Base-by-base conservation (phyloP, 2,888 invertebrate species). In the Plusia festucae region DNA sequence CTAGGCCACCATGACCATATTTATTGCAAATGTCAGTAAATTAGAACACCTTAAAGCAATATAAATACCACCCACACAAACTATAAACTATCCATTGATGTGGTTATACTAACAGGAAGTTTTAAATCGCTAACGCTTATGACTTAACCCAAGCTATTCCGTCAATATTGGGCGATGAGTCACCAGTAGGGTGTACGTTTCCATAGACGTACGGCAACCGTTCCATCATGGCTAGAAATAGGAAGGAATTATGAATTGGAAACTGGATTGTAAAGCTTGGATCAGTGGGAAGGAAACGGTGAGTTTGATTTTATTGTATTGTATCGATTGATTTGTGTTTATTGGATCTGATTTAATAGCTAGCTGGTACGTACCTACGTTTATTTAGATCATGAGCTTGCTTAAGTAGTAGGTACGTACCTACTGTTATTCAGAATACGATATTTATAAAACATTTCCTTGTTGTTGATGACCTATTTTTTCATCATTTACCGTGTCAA, bases 121-220 rank as follows among this genome's bases (percentile, higher is more conserved):
- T 0, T 1, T 5, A 69, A 68, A 32, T 18, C 80, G 81, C 81
- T 70, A 0, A 18, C 73, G 65, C 78, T 27, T 16, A 22, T 66
- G 6, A 0, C 54, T 66, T 59, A 54, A 1, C 7, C 55, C 6
- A 15, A 46, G 11, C 53, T 56, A 56, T 44, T 44, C 58, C 61
- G 54, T 83, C 85, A 85, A 86, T 88, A 86, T 85, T 88, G 72
- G 82, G 74, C 78, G 82, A 82, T 90, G 90, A 90, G 77, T 90
- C 90, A 90, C 69, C 72, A 78, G 82, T 68, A 68, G 65, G 53
- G 58, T 67, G 78, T 78, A 77, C 56, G 67, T 77, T 82, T 80
- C 81, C 83, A 85, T 81, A 81, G 76, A 76, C 61, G 51, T 54
- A 78, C 78, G 79, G 78, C 76, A 77, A 58, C 65, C 53, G 15